Evolutionary conservation across 2,113 vertebrate genomes (phyloP).

Genomic region (Dicentrarchus labrax): DNA sequence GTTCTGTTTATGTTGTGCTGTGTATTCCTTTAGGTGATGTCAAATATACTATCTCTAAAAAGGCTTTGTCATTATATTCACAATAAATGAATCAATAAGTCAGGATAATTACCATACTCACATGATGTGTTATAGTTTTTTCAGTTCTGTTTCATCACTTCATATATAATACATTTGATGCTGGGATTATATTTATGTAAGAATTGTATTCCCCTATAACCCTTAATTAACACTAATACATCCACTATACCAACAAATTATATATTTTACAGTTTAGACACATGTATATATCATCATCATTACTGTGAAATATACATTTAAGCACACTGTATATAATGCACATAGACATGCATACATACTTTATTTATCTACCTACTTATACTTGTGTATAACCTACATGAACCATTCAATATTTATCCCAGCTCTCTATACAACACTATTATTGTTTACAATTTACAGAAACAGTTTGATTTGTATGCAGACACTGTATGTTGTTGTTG

Average conservation of each 20-base stretch:
- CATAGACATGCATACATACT: no score
- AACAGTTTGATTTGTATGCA: not conserved
- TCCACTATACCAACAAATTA: not conserved
- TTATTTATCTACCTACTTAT: not conserved
- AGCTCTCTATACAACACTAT: not conserved
- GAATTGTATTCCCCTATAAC: not conserved
- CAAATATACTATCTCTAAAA: not conserved
- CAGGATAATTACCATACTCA: not conserved
- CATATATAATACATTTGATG: not conserved
- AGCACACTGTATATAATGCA: no score
- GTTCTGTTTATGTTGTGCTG: slow-evolving; percentile 2
- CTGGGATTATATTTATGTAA: not conserved
- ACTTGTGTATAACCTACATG: not conserved
- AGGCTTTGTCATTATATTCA: not conserved
- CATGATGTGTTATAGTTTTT: not conserved
- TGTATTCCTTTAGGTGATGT: slow-evolving; percentile 11
- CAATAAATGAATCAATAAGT: not conserved
- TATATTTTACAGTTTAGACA: not conserved
- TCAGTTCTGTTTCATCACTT: not conserved
- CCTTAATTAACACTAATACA: no score
- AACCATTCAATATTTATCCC: not conserved
- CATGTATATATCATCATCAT: no score
- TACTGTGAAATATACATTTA: no score
- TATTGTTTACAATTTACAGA: not conserved
- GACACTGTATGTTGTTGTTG: not conserved